phyloP scores from a whole-genome alignment of 1,140 invertebrate species.

The Drosophila kikkawai region DNA sequence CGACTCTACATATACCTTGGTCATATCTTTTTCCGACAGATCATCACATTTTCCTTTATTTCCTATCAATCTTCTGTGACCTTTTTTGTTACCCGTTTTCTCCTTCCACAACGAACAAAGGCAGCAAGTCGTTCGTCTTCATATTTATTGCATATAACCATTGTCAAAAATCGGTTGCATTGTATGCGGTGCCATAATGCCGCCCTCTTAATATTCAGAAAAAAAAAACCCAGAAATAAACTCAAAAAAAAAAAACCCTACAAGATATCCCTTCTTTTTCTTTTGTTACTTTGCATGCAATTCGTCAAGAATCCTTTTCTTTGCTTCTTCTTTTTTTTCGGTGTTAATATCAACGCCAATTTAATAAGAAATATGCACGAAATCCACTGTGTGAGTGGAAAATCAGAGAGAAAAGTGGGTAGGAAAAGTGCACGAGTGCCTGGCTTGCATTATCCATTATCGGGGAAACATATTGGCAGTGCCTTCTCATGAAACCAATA shows the following conservation, averaged over 20 bases:
- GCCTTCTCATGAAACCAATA: conserved; percentile 31
- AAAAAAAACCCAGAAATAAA: background rate
- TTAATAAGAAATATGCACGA: conserved; percentile 55
- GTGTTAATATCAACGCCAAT: conserved; percentile 52
- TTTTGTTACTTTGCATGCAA: conserved; percentile 39
- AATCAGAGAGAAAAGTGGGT: conserved; percentile 2
- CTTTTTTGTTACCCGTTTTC: conserved; percentile 3
- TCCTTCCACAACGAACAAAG: conserved; percentile 7
- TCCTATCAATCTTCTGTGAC: conserved; percentile 9
- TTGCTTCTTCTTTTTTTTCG: background rate
- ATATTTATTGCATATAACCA: conserved; percentile 52
- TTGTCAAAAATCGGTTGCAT: conserved; percentile 45
- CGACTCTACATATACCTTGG: background rate
- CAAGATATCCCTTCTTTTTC: background rate
- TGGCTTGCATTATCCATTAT: conserved; percentile 45
- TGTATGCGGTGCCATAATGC: conserved; percentile 27
- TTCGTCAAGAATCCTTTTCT: conserved; percentile 42
- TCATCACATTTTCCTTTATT: conserved; percentile 15
- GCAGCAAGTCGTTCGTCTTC: conserved; percentile 43
- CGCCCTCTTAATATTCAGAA: background rate
- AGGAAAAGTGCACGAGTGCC: conserved; percentile 1
- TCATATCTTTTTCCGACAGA: background rate
- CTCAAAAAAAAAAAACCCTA: background rate
- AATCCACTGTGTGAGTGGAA: background rate
- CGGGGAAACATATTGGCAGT: conserved; percentile 40